phyloP scores from a whole-genome alignment of 2,888 invertebrate species.

The Drosophila melanocephala region DNA sequence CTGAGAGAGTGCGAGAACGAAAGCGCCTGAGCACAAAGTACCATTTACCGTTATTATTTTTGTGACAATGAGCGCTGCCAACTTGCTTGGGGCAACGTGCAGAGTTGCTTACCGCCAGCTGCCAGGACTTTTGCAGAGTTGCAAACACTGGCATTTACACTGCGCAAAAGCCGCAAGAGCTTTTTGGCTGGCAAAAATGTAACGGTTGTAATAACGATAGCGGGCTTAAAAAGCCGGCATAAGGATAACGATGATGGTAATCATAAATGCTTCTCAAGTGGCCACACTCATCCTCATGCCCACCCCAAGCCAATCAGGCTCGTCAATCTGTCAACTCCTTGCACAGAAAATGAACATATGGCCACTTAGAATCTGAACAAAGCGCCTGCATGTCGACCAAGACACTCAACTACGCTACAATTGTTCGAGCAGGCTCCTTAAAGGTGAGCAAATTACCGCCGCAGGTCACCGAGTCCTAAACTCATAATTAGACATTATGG shows the following conservation, averaged over 20 bases:
- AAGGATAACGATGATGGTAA: constrained; percentile 58
- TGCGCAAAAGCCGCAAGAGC: constrained; percentile 55
- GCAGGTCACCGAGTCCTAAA: constrained; percentile 55
- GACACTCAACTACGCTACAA: constrained; percentile 43
- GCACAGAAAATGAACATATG: constrained; percentile 52
- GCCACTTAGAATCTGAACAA: constrained; percentile 65
- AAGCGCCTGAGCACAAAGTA: constrained; percentile 33
- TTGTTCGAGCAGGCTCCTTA: constrained; percentile 55
- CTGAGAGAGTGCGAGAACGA: constrained; percentile 19
- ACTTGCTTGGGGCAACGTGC: constrained; percentile 35
- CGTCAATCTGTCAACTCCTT: constrained; percentile 74
- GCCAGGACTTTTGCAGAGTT: constrained; percentile 58
- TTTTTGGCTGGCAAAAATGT: constrained; percentile 40
- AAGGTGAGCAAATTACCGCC: constrained; percentile 80
- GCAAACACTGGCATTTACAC: constrained; percentile 34
- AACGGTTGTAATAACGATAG: constrained; percentile 23
- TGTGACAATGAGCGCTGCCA: constrained; percentile 55
- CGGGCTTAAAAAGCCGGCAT: constrained; percentile 48
- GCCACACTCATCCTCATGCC: constrained; percentile 33
- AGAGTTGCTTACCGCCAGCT: constrained; percentile 67
- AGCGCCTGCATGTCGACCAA: constrained; percentile 63
- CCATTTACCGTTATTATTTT: constrained; percentile 74
- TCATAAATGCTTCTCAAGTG: constrained; percentile 59
- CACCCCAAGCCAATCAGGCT: constrained; percentile 54
- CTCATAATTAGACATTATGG: constrained; percentile 56